phyloP scores from a whole-genome alignment of 2,113 vertebrate species.

The Riparia riparia region DNA sequence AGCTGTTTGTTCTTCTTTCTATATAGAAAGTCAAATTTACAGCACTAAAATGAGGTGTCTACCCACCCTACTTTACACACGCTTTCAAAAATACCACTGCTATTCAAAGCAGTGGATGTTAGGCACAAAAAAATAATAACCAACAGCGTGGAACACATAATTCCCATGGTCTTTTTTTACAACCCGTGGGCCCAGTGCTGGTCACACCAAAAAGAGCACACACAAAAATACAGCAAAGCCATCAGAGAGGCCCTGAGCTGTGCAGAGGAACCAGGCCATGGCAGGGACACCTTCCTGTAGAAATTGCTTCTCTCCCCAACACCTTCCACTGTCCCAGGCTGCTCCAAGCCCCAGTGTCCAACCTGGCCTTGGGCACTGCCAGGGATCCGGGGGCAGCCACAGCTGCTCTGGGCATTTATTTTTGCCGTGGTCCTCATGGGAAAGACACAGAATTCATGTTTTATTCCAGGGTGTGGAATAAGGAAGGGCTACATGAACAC shows the following conservation, averaged over 20 bases:
- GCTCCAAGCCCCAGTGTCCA: background rate
- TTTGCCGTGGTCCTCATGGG: background rate
- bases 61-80: background rate
- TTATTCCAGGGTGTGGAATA: background rate
- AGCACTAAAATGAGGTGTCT: background rate
- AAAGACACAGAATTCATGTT: background rate
- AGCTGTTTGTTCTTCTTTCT: background rate
- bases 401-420: background rate
- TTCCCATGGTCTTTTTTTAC: background rate
- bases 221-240: background rate
- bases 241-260: background rate
- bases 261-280: background rate
- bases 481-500: background rate
- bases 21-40: background rate
- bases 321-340: rapidly evolving
- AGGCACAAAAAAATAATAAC: background rate
- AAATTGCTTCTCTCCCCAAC: background rate
- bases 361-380: background rate
- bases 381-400: background rate
- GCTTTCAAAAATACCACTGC: background rate
- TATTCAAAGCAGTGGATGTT: background rate
- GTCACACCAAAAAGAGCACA: background rate
- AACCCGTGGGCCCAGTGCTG: background rate
- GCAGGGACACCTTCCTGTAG: background rate
- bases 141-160: background rate